Evolutionary conservation across 92 coral and sea anemone genomes (phyloP), one percentile per base, ranked within the genome.

Genomic region (Epizoanthus fatuus): DNA sequence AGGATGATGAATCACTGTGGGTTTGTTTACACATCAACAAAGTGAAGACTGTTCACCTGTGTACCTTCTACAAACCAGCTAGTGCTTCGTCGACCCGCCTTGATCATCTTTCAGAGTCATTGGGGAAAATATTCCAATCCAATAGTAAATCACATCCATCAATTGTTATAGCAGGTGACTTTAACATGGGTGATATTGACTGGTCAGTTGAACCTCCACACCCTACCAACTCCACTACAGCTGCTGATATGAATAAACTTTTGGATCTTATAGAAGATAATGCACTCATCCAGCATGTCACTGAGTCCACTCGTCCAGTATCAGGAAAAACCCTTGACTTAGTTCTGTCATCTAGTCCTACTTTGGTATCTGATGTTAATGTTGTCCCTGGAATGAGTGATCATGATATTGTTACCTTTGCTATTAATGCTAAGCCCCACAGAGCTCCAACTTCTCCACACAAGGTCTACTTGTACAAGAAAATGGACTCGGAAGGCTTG

Each of bases 261-360:
- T 56, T 65, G 19, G 60, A 53, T 44, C 69, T 81, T 32, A 81
- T 81, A 49, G 67, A 81, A 12, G 78, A 81, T 70, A 81, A 68
- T 54, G 86, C 86, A 68, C 86, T 81, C 39, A 67, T 67, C 77
- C 86, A 69, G 60, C 86, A 81, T 52, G 56, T 81, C 51, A 81
- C 77, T 49, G 63, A 81, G 63, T 64, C 86, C 72, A 81, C 77
- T 49, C 53, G 86, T 65, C 86, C 67, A 78, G 84, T 22, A 32
- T 79, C 84, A 47, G 49, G 47, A 60, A 79, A 79, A 66, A 79
- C 73, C 84, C 84, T 66, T 58, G 74, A 79, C 58, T 19, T 79
- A 60, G 84, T 79, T 40, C 57, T 79, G 57, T 79, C 84, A 79
- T 79, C 73, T 38, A 79, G 69, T 47, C 73, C 84, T 58, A 79